Conservation (phyloP, 1,140 invertebrate genomes). For the Orchestia grillus region DNA sequence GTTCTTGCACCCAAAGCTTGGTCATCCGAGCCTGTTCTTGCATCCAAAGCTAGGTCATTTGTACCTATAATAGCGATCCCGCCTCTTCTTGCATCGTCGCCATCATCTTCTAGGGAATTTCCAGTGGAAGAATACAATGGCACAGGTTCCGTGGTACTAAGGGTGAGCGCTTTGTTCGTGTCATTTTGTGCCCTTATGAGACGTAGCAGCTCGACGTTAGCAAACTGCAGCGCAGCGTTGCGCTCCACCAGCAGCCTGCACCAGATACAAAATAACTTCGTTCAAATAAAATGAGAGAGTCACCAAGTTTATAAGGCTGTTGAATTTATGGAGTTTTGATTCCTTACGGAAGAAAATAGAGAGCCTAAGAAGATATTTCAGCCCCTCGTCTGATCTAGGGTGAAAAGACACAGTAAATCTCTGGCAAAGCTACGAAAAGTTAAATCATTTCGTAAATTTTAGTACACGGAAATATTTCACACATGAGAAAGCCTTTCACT, state of each 20-base stretch:
- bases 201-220: background rate
- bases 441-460: too few species aligned
- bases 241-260: slow-evolving; percentile 28
- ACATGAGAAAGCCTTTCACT: too few species aligned
- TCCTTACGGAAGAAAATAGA: background rate
- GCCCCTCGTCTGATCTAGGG: too few species aligned
- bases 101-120: background rate
- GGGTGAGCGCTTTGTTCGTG: background rate
- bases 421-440: too few species aligned
- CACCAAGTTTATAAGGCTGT: background rate
- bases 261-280: background rate
- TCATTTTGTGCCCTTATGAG: background rate
- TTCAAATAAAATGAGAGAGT: background rate
- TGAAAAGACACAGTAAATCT: too few species aligned
- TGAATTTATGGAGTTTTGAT: background rate
- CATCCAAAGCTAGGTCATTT: background rate
- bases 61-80: background rate
- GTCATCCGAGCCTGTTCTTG: background rate
- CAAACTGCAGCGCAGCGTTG: background rate
- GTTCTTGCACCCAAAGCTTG: too few species aligned
- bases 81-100: background rate
- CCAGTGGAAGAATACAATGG: background rate
- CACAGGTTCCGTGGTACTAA: background rate
- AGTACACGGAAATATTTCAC: too few species aligned
- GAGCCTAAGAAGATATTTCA: too few species aligned